Evolutionary conservation across 2,888 invertebrate species (phyloP), one percentile per base, ranked within the genome.

Genomic region (Acanthoscelides obtectus): DNA sequence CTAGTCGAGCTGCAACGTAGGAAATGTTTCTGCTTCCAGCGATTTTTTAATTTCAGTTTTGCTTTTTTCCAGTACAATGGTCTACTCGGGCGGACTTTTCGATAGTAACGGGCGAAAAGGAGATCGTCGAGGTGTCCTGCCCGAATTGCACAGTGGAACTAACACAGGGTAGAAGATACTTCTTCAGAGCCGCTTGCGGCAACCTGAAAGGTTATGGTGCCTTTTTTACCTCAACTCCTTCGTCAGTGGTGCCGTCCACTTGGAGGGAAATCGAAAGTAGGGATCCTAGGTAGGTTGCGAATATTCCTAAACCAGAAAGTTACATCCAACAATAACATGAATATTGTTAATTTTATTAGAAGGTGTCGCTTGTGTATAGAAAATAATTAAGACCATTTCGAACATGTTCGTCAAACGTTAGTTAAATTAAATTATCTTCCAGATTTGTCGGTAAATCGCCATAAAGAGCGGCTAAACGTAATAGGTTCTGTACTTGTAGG

Each of bases 151-250:
- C 87, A 72, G 88, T 93, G 73, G 93, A 93, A 66, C 87, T 98
- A 73, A 91, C 91, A n/a, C 92, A 95, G 77, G 97, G 97, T 4
- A 89, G 93, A 21, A 89, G 93, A 75, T 98, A 97, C 86, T 95
- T 93, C 86, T 95, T 98, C 85, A 89, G 98, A 74, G 95, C 96
- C 0, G 90, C 94, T n/a, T 94, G 96, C 69, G 97, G 98, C 69
- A 98, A 98, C 83, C 88, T 97, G 75, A 95, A 95, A 83, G 98
- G 97, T 0, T 98, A 92, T 89, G 96, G 97, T 27, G 88, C 90
- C 19, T 93, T 89, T 81, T 88, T 92, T 64, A 88, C 89, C 17
- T 93, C 96, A 0, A 91, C 91, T 64, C 98, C 98, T 0, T 87
- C 92, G 66, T 94, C 93, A 79, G 94, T 97, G 8, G 92, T 95